A percentile compares a stretch with the other conserved stretches of the same genome.
These are phyloP conservation scores for Corynorhinus townsendii DNA, from an alignment of 2,113 vertebrate genomes.

Conservation along the genomic window DNA sequence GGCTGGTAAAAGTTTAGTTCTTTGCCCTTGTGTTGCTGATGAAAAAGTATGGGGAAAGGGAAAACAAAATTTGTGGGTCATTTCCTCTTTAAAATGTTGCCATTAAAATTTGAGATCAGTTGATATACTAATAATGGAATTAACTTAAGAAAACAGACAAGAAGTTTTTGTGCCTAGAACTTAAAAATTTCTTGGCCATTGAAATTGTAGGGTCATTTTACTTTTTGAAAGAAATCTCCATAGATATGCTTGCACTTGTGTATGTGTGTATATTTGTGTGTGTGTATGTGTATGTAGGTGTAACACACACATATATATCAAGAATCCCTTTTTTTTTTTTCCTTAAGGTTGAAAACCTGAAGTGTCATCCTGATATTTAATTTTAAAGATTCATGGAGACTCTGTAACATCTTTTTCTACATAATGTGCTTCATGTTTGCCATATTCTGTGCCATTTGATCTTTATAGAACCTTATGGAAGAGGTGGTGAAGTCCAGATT, in stretches of 20 bases:
- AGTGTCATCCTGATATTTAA: not conserved
- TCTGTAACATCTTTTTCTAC: not conserved
- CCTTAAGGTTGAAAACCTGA: not conserved
- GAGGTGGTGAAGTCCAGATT: not conserved
- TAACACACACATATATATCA: not conserved
- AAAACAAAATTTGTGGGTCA: not conserved
- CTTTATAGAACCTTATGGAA: not conserved
- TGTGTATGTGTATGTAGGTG: not conserved
- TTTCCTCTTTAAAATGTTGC: constrained; percentile 16
- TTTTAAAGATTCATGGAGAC: not conserved
- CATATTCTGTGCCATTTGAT: not conserved
- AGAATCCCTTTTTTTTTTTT: not conserved
- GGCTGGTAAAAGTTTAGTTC: not conserved
- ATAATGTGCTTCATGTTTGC: not conserved
- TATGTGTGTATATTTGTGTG: not conserved
- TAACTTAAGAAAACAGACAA: not conserved
- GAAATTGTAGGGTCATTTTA: not conserved
- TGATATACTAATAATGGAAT: not conserved
- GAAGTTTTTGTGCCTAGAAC: not conserved
- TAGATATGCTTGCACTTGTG: not conserved
- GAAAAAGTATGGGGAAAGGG: not conserved
- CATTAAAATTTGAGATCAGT: not conserved
- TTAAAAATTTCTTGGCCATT: not conserved
- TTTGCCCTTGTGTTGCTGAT: not conserved
- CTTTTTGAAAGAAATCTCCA: not conserved